A percentile compares a stretch with the other conserved stretches of the same genome.
These are phyloP conservation scores for Indri indri DNA, from an alignment of 2,113 vertebrate genomes.

Conservation along the genomic window DNA sequence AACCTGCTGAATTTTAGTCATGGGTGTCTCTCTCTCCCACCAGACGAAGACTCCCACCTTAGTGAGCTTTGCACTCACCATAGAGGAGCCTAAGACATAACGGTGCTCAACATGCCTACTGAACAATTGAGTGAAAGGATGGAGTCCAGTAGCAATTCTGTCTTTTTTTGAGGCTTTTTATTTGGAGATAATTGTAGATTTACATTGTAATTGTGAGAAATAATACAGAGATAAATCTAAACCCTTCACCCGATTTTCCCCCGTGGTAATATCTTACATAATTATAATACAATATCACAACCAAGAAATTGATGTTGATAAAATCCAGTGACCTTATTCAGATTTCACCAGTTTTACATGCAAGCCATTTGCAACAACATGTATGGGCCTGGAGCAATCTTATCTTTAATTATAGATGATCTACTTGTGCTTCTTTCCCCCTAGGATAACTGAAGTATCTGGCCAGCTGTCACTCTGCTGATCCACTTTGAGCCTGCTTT, in stretches of 20 bases:
- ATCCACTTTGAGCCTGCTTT: slow-evolving; percentile 17
- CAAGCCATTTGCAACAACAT: not conserved
- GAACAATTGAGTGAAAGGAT: not conserved
- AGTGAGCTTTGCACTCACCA: not conserved
- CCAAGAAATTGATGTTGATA: not conserved
- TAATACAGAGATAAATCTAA: not conserved
- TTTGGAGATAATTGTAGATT: not conserved
- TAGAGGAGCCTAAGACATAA: not conserved
- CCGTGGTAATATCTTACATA: not conserved
- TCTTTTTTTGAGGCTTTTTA: not conserved
- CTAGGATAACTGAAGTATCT: not conserved
- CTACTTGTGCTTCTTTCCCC: not conserved
- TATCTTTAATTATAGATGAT: not conserved
- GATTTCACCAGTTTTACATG: not conserved
- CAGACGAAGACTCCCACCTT: not conserved
- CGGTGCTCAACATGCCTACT: not conserved
- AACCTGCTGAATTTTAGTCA: not conserved
- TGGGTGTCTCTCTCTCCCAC: not conserved
- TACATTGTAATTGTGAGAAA: not conserved
- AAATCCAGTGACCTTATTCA: not conserved
- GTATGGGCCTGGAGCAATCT: not conserved
- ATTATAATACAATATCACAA: not conserved
- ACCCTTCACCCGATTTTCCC: not conserved
- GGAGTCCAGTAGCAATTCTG: not conserved
- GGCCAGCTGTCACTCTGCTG: not conserved